A percentile compares a stretch with the other conserved stretches of the same genome.
These are phyloP conservation scores for Dendrolimus pini DNA, from an alignment of 2,888 invertebrate species.

Conservation along the genomic window DNA sequence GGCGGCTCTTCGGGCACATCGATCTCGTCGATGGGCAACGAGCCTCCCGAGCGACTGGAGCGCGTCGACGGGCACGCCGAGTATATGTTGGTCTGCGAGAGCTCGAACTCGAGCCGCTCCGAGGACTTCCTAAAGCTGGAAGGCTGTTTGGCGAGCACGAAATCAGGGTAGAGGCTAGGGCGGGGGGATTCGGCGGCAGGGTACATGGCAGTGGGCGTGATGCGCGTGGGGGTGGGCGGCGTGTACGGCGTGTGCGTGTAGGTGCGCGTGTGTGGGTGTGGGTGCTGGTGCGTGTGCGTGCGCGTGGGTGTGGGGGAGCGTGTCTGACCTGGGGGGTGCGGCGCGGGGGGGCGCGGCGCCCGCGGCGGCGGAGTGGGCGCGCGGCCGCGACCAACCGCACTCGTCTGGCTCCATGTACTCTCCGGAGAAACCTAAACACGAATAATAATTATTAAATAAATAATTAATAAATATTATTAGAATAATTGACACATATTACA, in stretches of 20 bases:
- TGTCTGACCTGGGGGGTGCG: constrained; percentile 27
- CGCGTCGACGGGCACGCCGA: constrained; percentile 63
- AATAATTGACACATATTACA: neutral
- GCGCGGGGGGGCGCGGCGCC: constrained; percentile 39
- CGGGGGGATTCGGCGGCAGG: constrained; percentile 43
- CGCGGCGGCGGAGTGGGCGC: constrained; percentile 72
- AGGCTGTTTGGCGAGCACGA: constrained; percentile 60
- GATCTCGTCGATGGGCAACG: constrained; percentile 18
- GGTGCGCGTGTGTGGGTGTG: constrained; percentile 26
- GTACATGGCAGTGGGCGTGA: constrained; percentile 60
- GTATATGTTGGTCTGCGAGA: constrained; percentile 75
- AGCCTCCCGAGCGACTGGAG: constrained; percentile 49
- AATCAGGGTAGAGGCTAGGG: constrained; percentile 71
- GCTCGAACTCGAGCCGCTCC: constrained; percentile 76
- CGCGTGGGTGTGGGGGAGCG: constrained; percentile 48
- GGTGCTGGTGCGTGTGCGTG: constrained; percentile 22
- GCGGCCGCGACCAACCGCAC: constrained; percentile 60
- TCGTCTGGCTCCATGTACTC: constrained; percentile 71
- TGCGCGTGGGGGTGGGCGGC: constrained; percentile 38
- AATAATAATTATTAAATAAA: neutral
- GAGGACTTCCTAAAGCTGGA: constrained; percentile 60
- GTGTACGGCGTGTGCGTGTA: constrained; percentile 48
- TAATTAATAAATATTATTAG: too few species aligned
- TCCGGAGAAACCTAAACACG: constrained; percentile 62
- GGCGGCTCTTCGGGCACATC: constrained; percentile 15